Base-by-base conservation (phyloP, 2,113 vertebrate species). In the Tragelaphus imberbis region DNA sequence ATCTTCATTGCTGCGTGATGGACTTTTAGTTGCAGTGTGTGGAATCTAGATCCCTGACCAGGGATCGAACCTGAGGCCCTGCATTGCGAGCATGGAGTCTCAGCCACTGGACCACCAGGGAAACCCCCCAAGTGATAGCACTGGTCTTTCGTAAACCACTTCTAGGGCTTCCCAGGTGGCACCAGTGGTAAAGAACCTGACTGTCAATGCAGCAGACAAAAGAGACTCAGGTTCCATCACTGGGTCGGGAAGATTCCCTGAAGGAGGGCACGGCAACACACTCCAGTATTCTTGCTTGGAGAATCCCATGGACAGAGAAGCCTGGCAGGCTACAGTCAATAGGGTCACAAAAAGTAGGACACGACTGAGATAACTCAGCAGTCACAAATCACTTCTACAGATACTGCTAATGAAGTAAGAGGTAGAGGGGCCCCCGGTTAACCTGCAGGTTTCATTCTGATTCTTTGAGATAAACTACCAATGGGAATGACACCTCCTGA, bases 291-390 rank as follows among this genome's bases (percentile, higher is more conserved):
- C n/a, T 36, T 0, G 1, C n/a, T 71, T 71, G n/a, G 19, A 40
- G 68, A 71, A 71, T 40, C 68, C n/a, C n/a, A 71, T 40, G n/a
- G 68, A 40, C 68, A 71, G 68, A 40, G 19, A 40, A 23, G 19
- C 19, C n/a, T 40, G 19, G 68, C 0, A 10, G n/a, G n/a, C 19
- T 40, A 71, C 5, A 40, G 68, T 71, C n/a, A 71, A 71, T 36
- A 40, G 19, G n/a, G 68, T 71, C 19, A 40, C n/a, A 40, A 71
- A 71, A 5, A 23, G n/a, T 36, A 71, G 68, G n/a, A 23, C n/a
- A 71, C 0, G 5, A 23, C 68, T 3, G 5, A 71, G 65, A 21
- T 40, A 40, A 40, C n/a, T 23, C 2, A 0, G n/a, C n/a, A 71
- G 68, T 71, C 68, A 71, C 68, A 21, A 33, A 55, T 51, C 25